Base-by-base conservation (phyloP, 53 echinoderm and acorn worm genomes). In the Temnopleurus reevesii region DNA sequence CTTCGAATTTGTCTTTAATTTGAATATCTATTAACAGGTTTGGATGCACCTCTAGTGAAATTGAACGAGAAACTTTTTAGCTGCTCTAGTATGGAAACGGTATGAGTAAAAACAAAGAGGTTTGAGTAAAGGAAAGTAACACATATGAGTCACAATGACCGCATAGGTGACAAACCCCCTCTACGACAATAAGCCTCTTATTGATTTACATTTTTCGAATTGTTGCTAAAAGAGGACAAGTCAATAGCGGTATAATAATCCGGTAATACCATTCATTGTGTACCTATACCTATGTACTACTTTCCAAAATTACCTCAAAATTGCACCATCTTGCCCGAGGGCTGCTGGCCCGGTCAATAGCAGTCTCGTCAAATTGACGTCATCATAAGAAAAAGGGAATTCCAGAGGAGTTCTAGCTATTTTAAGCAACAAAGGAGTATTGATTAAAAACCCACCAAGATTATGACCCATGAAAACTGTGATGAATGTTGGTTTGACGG, bases 191-290 rank as follows among this genome's bases (percentile, higher is more conserved):
- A 41, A 13, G 0, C n/a, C 41, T 34, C 38, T 41, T 71, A 71
- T 71, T 71, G 71, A 71, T 71, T 71, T 71, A 71, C 71, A 71
- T 71, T 71, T 63, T 71, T 71, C 71, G n/a, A 36, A 71, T 71
- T 71, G 71, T 71, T 13, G 38, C n/a, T 41, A 71, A 41, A 38
- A 71, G n/a, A n/a, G 2, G 71, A 41, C 29, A 46, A 79, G 46
- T 79, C 79, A 79, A 79, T 79, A 25, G 79, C 23, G 19, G 47
- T 4, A 28, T 47, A 46, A 79, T 79, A n/a, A n/a, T n/a, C n/a
- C n/a, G n/a, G n/a, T 79, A 79, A 79, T 79, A 47, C 79, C 51
- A 27, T 79, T 79, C 79, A 79, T 7, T 2, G 41, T 8, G n/a
- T n/a, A n/a, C n/a, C n/a, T n/a, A n/a, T n/a, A n/a, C 12, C 36